Evolutionary conservation across 2,797 vertebrate species (phyloP).

Genomic region (Ficedula albicollis): DNA sequence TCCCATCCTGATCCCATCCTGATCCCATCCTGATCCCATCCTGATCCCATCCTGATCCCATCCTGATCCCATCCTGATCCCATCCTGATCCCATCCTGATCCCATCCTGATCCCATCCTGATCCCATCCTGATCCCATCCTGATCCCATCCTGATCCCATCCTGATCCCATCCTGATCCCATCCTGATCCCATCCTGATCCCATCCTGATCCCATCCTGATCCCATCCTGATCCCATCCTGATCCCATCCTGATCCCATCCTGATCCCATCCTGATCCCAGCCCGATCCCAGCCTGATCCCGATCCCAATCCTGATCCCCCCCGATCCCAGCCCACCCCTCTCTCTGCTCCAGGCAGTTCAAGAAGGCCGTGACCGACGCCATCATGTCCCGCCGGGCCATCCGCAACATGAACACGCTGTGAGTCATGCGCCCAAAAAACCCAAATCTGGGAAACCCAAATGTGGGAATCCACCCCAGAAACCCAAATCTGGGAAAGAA

Average conservation of each 20-base stretch:
- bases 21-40: too few species aligned
- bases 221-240: too few species aligned
- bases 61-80: too few species aligned
- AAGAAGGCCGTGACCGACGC: conserved; percentile 96
- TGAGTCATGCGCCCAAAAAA: conserved; percentile 70
- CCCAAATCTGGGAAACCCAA: too few species aligned
- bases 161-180: too few species aligned
- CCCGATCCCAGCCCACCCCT: too few species aligned
- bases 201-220: too few species aligned
- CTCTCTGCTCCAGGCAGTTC: conserved; percentile 83
- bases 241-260: not conserved
- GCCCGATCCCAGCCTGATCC: too few species aligned
- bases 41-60: too few species aligned
- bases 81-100: not conserved
- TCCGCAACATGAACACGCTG: conserved; percentile 98
- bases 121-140: not conserved
- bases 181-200: too few species aligned
- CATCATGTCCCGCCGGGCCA: conserved; percentile 96
- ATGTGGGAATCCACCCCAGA: too few species aligned
- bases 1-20: too few species aligned
- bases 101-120: not conserved
- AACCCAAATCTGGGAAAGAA: not conserved
- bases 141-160: not conserved
- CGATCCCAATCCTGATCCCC: not conserved
- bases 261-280: not conserved